phyloP scores from a whole-genome alignment of 2,797 vertebrate species.

The Heliangelus exortis region DNA sequence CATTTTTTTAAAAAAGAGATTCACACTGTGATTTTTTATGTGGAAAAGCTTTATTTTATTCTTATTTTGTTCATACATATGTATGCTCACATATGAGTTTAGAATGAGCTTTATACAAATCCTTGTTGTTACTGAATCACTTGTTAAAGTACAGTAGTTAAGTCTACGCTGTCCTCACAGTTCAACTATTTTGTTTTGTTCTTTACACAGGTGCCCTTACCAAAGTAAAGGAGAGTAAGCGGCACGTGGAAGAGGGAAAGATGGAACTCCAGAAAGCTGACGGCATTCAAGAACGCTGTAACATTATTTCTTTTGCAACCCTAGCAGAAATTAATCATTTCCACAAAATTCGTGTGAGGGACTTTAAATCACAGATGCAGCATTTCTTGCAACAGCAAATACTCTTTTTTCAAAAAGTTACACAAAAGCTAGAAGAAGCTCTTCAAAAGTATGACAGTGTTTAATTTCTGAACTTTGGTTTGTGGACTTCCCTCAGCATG shows the following conservation, averaged over 20 bases:
- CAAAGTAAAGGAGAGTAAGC: slow-evolving; percentile 97
- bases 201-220: slow-evolving; percentile 90
- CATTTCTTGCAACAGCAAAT: slow-evolving; percentile 96
- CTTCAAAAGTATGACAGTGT: slow-evolving; percentile 93
- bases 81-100: background rate
- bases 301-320: slow-evolving; percentile 96
- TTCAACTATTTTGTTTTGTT: slow-evolving; percentile 8
- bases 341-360: slow-evolving; percentile 93
- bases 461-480: slow-evolving; percentile 75
- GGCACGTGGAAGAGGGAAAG: slow-evolving; percentile 97
- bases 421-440: slow-evolving; percentile 94
- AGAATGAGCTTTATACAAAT: background rate
- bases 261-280: slow-evolving; percentile 92
- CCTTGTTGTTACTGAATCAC: background rate
- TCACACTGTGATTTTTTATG: background rate
- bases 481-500: slow-evolving; percentile 23
- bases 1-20: background rate
- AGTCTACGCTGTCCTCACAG: background rate
- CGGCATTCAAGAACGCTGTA: slow-evolving; percentile 93
- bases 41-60: background rate
- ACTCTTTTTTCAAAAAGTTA: slow-evolving; percentile 95
- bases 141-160: background rate
- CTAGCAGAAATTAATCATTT: slow-evolving; percentile 98
- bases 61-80: background rate
- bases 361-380: slow-evolving; percentile 97